Evolutionary conservation across 1,140 invertebrate species (phyloP), one percentile per base, ranked within the genome.

Genomic region (Muscidifurax raptorellus): DNA sequence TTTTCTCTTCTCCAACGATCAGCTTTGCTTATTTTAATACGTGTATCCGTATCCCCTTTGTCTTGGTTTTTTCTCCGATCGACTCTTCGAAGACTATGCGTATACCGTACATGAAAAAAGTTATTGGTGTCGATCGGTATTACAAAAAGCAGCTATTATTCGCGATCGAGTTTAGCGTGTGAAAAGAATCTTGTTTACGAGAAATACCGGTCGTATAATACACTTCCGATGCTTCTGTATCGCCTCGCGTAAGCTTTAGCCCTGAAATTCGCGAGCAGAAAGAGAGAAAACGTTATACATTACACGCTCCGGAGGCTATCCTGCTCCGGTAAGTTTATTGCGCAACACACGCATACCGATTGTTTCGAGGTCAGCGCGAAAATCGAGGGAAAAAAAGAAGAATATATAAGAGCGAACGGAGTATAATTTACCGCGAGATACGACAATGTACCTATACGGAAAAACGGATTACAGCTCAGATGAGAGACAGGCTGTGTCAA

Each of bases 111-210:
- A 72, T 74, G 52, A 28, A 15, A 28, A 81, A 81, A 52, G 0
- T 47, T 25, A 13, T 44, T n/a, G 44, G 30, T 2, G 7, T 27
- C 36, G 78, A 27, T 13, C 36, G 10, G 10, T n/a, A 27, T n/a
- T n/a, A n/a, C n/a, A n/a, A n/a, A n/a, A n/a, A n/a, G n/a, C n/a
- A n/a, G n/a, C n/a, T n/a, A n/a, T n/a, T n/a, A n/a, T n/a, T n/a
- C n/a, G n/a, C n/a, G n/a, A n/a, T n/a, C n/a, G n/a, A n/a, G n/a
- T n/a, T n/a, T n/a, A n/a, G n/a, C n/a, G n/a, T n/a, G n/a, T n/a
- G n/a, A n/a, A n/a, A 80, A 22, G 66, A 69, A 44, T 32, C 28
- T 80, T 71, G 40, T 80, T 80, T 80, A 69, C 32, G 36, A 69
- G 30, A 28, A 13, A 67, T 12, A 6, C 10, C 2, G 10, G 22